Evolutionary conservation across 1,140 invertebrate genomes (phyloP), one percentile per base, ranked within the genome.

Genomic region (Tribolium castaneum): DNA sequence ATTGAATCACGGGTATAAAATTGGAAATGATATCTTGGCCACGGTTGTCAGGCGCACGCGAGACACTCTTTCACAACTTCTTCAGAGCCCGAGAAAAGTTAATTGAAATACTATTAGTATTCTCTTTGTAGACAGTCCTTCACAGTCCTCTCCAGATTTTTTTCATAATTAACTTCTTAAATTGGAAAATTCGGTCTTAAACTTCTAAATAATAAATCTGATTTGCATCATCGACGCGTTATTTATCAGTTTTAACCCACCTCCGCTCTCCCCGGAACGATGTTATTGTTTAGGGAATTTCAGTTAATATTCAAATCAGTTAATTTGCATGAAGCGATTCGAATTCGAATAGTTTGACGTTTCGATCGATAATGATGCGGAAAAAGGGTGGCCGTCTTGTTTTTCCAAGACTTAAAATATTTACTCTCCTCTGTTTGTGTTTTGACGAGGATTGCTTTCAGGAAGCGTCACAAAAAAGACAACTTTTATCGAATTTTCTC

Each of bases 101-200:
- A 83, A 83, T 83, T 83, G 82, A 83, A 83, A 80, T 83, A 83
- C 75, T 83, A 83, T 83, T 83, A 83, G 81, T 82, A 82, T 83
- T 82, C 81, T 82, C 82, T 81, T 80, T 81, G 76, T 80, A 71
- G 39, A 80, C 56, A 79, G 52, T 78, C 66, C 75, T 77, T 66
- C 75, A 56, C 76, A 56, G 81, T 74, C 75, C 78, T 76, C 74
- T 70, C 74, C 76, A 79, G 71, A 78, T 74, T 77, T 81, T 81
- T 81, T 81, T 81, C 72, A 83, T 83, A 83, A 83, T 83, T 83
- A 83, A 83, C 77, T 82, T 83, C 78, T 79, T 78, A 80, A 81
- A 82, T 81, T 82, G 82, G 78, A 81, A 83, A 75, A 56, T 75
- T 73, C 52, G 34, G 54, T 56, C 72, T 34, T 75, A 56, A 54